Evolutionary conservation across 2,888 invertebrate species (phyloP), one percentile per base, ranked within the genome.

Genomic region (Mycalesis mineus): DNA sequence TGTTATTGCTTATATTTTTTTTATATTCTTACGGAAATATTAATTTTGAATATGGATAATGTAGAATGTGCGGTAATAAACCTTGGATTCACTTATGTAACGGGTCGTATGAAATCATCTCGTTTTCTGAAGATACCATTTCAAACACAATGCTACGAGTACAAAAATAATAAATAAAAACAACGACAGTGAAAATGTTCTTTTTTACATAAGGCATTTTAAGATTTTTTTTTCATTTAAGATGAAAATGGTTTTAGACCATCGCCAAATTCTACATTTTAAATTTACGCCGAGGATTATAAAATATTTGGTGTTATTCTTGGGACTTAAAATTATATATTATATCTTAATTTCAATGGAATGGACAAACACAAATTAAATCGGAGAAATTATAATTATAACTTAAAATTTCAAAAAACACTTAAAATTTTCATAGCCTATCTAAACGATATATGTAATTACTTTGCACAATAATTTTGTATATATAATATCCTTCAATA

Each of bases 261-360:
- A 68, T 68, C 68, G 68, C 72, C 69, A 71, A 47, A 67, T 66
- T 66, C 73, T 74, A 75, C 68, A 63, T 65, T 68, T 72, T 69
- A 73, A 63, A 65, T 68, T 65, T 68, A 72, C 69, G 68, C 71
- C 71, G 64, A 73, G 74, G 75, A 72, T 74, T 74, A 73, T 72
- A 72, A 71, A 71, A 73, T 75, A 78, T 74, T 80, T 80, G 80
- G 80, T 80, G 80, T 80, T 80, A 73, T 72, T 67, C 67, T 75
- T 81, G 81, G 84, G 84, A 79, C 85, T 82, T 84, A 84, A 76
- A 76, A 74, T 75, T 77, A 77, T 76, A 75, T 72, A 72, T 71
- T 71, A 69, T 69, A 73, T 68, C 71, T 74, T 73, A 70, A 69
- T 61, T 63, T 67, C 61, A 68, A 74, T 77, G 75, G 74, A 76